Base-by-base conservation (phyloP, 2,113 vertebrate species). In the Tachycineta bicolor region DNA sequence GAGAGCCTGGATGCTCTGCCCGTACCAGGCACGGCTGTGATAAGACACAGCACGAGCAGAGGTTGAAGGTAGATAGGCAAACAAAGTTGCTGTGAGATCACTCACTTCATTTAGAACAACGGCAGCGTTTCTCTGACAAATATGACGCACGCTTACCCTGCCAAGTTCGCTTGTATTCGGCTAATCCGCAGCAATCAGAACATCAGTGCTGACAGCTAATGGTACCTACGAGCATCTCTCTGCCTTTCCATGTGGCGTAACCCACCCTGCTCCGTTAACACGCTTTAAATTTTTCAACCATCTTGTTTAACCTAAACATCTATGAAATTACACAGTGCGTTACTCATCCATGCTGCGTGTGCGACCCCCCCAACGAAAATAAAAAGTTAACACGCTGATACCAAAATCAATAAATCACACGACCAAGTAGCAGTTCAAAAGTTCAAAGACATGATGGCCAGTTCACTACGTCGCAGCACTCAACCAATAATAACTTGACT, bases 391-490 rank as follows among this genome's bases (percentile, higher is more conserved):
- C 93, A 90, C 21, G 63, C 97, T 81, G 95, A 97, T 97, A 98
- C 95, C 97, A 96, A 97, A 98, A 98, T 98, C 98, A 97, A 98
- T 98, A 98, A 97, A 98, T 98, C 98, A 98, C 93, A 68, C 73
- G 23, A 95, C 97, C 98, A 98, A 98, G 97, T 96, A 97, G 97
- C 98, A 97, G 98, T 98, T 98, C 98, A 98, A 98, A 98, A 98
- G 98, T 98, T 98, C 98, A 98, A 98, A 98, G 98, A 98, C 97
- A 97, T 93, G 98, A 98, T 97, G 98, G 97, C 98, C 98, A 98
- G 98, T 97, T 98, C 97, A 95, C 97, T 73, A 97, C 92, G 50
- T 97, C 93, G 97, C 93, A 97, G 97, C 96, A 95, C 97, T 98
- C 97, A 97, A 96, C 97, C 98, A 98, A 97, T 98, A 98, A 98